These are phyloP conservation scores for Ursus arctos DNA, from an alignment of 2,113 vertebrate genomes.

Conservation along the genomic window DNA sequence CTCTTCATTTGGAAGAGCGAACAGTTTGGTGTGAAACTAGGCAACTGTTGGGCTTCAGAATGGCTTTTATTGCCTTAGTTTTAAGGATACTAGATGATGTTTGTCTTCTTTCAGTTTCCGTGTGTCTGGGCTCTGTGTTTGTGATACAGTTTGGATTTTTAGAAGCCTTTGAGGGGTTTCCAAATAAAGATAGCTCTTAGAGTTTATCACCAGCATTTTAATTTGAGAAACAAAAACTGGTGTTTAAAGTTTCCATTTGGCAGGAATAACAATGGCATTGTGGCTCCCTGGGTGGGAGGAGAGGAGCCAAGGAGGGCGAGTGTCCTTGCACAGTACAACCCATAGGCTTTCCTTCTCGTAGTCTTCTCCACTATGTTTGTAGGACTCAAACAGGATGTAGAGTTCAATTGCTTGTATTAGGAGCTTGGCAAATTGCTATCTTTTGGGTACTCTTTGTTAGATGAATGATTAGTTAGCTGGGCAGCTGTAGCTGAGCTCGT, in stretches of 20 bases:
- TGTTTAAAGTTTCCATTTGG: background rate
- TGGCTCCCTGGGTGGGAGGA: background rate
- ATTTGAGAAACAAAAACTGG: conserved; percentile 24
- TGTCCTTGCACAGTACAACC: accelerated
- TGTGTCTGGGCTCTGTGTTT: conserved; percentile 22
- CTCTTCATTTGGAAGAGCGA: background rate
- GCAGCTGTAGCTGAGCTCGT: background rate
- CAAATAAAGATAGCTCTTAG: conserved; percentile 12
- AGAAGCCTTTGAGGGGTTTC: background rate
- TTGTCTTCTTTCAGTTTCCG: conserved; percentile 18
- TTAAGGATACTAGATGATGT: background rate
- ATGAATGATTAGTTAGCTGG: background rate
- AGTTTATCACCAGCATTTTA: conserved; percentile 50
- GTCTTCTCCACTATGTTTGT: background rate
- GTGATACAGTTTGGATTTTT: conserved; percentile 16
- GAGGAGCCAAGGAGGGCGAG: background rate
- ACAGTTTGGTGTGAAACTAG: background rate
- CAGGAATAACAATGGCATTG: background rate
- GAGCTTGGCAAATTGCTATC: background rate
- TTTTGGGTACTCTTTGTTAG: background rate
- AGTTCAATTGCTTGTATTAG: background rate
- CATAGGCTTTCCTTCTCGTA: background rate
- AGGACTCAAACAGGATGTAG: background rate
- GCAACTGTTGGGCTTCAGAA: background rate
- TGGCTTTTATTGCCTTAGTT: background rate